Conservation (phyloP, 2,797 vertebrate genomes). For the Scomberomorus guttatus region DNA sequence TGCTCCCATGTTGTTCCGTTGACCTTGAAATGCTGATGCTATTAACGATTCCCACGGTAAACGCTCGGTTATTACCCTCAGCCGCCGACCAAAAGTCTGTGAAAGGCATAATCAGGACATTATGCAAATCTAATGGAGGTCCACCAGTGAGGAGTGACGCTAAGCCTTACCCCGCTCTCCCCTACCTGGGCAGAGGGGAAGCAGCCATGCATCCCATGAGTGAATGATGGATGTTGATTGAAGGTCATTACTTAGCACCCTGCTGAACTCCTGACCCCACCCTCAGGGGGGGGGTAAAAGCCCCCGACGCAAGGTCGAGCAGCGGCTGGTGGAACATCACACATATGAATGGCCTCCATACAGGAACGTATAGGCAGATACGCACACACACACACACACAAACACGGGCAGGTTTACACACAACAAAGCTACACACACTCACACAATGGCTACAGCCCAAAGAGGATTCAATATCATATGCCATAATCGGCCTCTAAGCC, state of each 20-base stretch:
- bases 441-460: conserved; percentile 69
- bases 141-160: conserved; percentile 43
- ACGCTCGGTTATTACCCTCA: conserved; percentile 53
- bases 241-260: conserved; percentile 75
- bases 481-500: conserved; percentile 79
- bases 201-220: conserved; percentile 63
- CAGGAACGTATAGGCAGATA: conserved; percentile 24
- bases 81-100: conserved; percentile 51
- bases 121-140: conserved; percentile 78
- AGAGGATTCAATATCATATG: conserved; percentile 85
- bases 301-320: conserved; percentile 57
- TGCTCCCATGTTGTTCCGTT: conserved; percentile 19
- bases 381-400: conserved; percentile 23
- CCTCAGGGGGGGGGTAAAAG: conserved; percentile 49
- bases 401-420: conserved; percentile 37
- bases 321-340: conserved; percentile 38
- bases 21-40: conserved; percentile 64
- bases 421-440: conserved; percentile 50
- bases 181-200: conserved; percentile 62
- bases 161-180: conserved; percentile 40
- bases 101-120: conserved; percentile 74
- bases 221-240: conserved; percentile 80
- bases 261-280: conserved; percentile 79
- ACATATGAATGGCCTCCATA: conserved; percentile 40
- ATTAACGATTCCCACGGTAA: conserved; percentile 53